Evolutionary conservation across 2,113 vertebrate genomes (phyloP).

Genomic region (Catharus fuscescens): DNA sequence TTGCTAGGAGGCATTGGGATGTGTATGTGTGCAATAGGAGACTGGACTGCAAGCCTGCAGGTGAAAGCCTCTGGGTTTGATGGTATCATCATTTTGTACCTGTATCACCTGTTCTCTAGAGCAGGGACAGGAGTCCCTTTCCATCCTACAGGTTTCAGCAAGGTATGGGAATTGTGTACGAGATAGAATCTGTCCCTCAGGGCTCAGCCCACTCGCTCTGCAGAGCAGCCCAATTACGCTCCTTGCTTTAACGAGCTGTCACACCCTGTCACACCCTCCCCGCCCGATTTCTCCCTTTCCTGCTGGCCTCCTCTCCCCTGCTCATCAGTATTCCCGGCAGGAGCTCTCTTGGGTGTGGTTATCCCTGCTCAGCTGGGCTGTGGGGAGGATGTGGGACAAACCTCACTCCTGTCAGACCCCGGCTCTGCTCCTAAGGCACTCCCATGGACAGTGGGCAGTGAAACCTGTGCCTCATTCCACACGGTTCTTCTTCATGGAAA

Average conservation of each 20-base stretch:
- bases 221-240: constrained; percentile 14
- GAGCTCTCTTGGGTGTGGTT: background rate
- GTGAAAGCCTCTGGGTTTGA: background rate
- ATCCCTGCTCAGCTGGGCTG: background rate
- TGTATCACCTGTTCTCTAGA: background rate
- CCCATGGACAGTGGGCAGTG: background rate
- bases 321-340: background rate
- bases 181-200: constrained; percentile 49
- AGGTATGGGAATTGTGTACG: background rate
- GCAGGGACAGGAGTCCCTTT: background rate
- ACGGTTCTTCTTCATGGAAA: background rate
- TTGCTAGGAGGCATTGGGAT: background rate
- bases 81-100: background rate
- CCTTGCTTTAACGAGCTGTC: background rate
- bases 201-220: constrained; percentile 38
- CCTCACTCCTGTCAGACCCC: background rate
- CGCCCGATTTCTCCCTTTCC: background rate
- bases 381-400: background rate
- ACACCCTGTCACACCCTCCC: constrained; percentile 24
- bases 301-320: background rate
- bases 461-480: background rate
- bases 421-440: accelerated
- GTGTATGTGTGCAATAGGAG: background rate
- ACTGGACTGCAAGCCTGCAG: background rate
- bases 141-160: background rate